Percentiles rank a stretch among this genome's conserved stretches.
Conservation (phyloP, 2,113 vertebrate genomes). For the Ailurus styani region DNA sequence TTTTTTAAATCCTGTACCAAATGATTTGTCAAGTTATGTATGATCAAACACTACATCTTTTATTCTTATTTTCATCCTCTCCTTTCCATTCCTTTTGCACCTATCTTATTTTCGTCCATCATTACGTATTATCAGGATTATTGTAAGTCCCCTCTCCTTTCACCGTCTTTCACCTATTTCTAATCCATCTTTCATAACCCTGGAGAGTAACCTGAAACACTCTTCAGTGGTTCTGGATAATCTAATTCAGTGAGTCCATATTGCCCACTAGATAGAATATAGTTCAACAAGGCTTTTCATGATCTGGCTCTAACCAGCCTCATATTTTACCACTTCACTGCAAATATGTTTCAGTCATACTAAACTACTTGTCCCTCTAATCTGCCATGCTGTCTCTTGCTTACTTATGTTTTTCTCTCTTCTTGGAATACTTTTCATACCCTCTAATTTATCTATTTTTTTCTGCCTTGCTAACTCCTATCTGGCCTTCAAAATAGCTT, state of each 20-base stretch:
- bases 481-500: not conserved
- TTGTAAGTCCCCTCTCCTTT: not conserved
- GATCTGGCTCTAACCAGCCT: not conserved
- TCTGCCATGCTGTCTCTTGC: not conserved
- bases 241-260: not conserved
- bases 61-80: not conserved
- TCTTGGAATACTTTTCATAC: not conserved
- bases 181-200: not conserved
- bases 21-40: not conserved
- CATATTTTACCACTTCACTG: not conserved
- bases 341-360: not conserved
- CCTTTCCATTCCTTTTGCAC: not conserved
- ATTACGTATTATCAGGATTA: not conserved
- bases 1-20: not conserved
- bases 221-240: not conserved
- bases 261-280: not conserved
- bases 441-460: not conserved
- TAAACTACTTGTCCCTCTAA: not conserved
- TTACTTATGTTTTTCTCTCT: not conserved
- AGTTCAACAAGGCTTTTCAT: not conserved
- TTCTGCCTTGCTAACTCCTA: not conserved
- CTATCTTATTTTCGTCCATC: not conserved
- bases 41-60: not conserved
- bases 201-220: not conserved
- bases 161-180: not conserved